Evolutionary conservation across 2,888 invertebrate species (phyloP).

Genomic region (Hecatera dysodea): DNA sequence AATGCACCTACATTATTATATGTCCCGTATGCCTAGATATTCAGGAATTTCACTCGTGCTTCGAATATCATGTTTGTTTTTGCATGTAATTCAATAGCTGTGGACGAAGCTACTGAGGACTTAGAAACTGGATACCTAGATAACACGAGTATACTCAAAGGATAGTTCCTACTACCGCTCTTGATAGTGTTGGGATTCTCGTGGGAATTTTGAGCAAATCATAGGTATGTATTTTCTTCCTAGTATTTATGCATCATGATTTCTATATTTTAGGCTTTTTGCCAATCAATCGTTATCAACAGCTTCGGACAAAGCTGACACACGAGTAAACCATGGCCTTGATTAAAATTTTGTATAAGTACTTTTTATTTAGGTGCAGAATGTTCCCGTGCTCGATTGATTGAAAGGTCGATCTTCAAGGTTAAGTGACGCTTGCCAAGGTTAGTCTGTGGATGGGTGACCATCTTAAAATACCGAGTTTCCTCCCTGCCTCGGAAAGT

Average conservation of each 20-base stretch:
- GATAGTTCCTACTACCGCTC: conserved; percentile 1
- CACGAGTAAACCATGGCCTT: neutral
- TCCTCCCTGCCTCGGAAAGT: too few relatives aligned
- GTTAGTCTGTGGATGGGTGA: too few relatives aligned
- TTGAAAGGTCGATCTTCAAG: too few relatives aligned
- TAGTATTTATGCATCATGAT: neutral
- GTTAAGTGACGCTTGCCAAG: too few relatives aligned
- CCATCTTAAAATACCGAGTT: too few relatives aligned
- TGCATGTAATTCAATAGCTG: conserved; percentile 35
- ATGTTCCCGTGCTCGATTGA: too few relatives aligned
- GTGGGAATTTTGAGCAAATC: neutral
- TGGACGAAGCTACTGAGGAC: neutral
- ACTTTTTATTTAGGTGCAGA: neutral
- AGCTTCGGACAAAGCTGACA: too few relatives aligned
- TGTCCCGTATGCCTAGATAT: neutral
- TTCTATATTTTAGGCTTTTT: neutral
- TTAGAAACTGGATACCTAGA: conserved; percentile 26
- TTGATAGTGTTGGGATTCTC: neutral
- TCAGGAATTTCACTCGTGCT: conserved; percentile 26
- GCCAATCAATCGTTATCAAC: too few relatives aligned
- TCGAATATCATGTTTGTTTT: conserved; percentile 32
- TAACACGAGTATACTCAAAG: conserved; percentile 3
- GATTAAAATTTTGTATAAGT: neutral
- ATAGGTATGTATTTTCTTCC: neutral
- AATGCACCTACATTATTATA: conserved; percentile 12